These are phyloP conservation scores for Hemibagrus guttatus DNA, from an alignment of 2,797 vertebrate genomes.

Conservation along the genomic window DNA sequence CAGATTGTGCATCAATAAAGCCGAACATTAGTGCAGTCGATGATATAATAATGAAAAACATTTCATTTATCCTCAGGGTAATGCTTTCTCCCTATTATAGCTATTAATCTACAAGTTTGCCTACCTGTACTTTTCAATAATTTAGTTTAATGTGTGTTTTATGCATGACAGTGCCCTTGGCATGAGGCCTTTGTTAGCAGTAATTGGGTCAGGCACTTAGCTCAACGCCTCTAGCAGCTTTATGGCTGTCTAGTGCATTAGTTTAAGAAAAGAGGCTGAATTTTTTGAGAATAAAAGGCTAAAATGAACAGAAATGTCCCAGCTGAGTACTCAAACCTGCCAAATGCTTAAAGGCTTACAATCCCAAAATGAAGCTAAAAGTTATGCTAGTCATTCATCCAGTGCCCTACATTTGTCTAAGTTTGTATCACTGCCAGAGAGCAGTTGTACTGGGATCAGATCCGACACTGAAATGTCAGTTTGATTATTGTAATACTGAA, in stretches of 20 bases:
- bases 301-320: slow-evolving; percentile 25
- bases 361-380: slow-evolving; percentile 6
- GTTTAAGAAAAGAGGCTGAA: slow-evolving; percentile 48
- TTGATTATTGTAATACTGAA: slow-evolving; percentile 15
- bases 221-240: slow-evolving; percentile 45
- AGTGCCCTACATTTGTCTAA: slow-evolving; percentile 29
- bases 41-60: not conserved
- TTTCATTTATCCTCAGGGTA: slow-evolving; percentile 3
- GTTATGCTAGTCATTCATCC: not conserved
- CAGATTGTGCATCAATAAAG: not conserved
- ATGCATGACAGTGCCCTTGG: slow-evolving; percentile 45
- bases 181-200: slow-evolving; percentile 55
- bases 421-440: not conserved
- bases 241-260: slow-evolving; percentile 66
- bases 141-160: slow-evolving; percentile 39
- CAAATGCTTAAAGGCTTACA: slow-evolving; percentile 7
- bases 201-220: slow-evolving; percentile 63
- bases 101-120: slow-evolving; percentile 42
- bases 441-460: not conserved
- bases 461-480: not conserved
- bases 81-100: not conserved
- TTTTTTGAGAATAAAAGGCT: slow-evolving; percentile 40
- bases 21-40: not conserved
- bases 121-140: slow-evolving; percentile 47
- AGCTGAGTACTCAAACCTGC: not conserved